Base-by-base conservation (phyloP, 1,140 invertebrate species). In the Dolichoris vasculosae region DNA sequence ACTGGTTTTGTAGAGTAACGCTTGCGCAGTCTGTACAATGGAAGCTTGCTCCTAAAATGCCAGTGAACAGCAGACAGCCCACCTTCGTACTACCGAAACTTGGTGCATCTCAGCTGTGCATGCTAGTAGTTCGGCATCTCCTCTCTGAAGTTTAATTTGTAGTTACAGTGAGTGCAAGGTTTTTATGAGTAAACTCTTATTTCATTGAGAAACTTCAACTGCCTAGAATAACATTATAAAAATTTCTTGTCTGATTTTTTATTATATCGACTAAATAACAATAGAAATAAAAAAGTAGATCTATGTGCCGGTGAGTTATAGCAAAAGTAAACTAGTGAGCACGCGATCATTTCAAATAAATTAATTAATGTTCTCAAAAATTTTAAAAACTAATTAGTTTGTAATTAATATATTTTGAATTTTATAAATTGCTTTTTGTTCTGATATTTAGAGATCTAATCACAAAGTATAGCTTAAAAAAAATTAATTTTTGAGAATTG, bases 111-210 rank as follows among this genome's bases (percentile, higher is more conserved):
- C n/a, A 48, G 30, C 11, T 4, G 11, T 17, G 40, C 15, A 38
- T 13, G 38, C 48, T 43, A 83, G 82, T 83, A 76, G 67, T 83
- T 55, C 82, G 51, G 46, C 71, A 48, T 76, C 71, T 38, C 11
- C n/a, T 43, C 46, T 55, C 38, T 55, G 55, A 76, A 82, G 23
- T 32, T 69, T 73, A 13, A 82, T 71, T 75, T 17, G 30, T 43
- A 43, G 48, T 23, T 43, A 32, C 67, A 59, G 30, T 32, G 67
- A 20, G 64, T 48, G 13, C 8, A 15, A 26, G 23, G 4, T 8
- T 46, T 69, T 73, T 55, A 78, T 13, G 1, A 82, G 11, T 6
- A n/a, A 80, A 23, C 20, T 69, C 43, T 9, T 63, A 11, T 7
- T 64, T 64, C 23, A 64, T 63, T 35, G 43, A 64, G 55, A 26